phyloP scores from a whole-genome alignment of 2,113 vertebrate species.

The Machaerirhynchus nigripectus region DNA sequence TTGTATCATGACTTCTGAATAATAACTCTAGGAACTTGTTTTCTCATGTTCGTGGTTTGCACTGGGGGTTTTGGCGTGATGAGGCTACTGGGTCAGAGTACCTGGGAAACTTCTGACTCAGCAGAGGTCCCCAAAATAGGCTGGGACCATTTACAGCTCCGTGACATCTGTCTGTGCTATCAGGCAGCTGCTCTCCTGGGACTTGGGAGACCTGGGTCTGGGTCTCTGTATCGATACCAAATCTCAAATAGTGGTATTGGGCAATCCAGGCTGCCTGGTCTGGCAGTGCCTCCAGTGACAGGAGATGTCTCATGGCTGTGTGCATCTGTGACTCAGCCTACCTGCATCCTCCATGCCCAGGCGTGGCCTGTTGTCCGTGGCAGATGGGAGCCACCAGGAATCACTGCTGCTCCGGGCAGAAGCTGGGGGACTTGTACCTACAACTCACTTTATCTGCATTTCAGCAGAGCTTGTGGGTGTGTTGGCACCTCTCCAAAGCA shows the following conservation, averaged over 20 bases:
- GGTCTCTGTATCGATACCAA: fast-evolving
- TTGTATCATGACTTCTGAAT: neutral
- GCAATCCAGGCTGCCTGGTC: neutral
- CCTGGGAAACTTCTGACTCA: neutral
- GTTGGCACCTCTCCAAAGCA: neutral
- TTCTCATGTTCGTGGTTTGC: neutral
- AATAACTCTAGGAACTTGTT: neutral
- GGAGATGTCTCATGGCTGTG: neutral
- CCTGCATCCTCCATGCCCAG: neutral
- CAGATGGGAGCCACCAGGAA: neutral
- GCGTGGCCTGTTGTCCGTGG: neutral
- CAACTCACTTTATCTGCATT: neutral
- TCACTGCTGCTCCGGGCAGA: neutral
- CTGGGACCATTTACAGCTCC: neutral
- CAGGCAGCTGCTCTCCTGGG: neutral
- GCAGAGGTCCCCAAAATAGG: neutral
- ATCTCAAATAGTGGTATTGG: neutral
- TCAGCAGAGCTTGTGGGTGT: neutral
- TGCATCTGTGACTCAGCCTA: neutral
- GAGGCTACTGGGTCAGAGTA: neutral
- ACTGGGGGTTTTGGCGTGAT: neutral
- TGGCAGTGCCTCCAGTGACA: neutral
- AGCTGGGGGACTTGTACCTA: neutral
- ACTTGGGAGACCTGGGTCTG: neutral
- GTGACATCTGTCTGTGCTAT: neutral